A percentile compares a stretch with the other conserved stretches of the same genome.
These are phyloP conservation scores for Boloria euphrosyne DNA, from an alignment of 2,888 invertebrate species.

Conservation along the genomic window DNA sequence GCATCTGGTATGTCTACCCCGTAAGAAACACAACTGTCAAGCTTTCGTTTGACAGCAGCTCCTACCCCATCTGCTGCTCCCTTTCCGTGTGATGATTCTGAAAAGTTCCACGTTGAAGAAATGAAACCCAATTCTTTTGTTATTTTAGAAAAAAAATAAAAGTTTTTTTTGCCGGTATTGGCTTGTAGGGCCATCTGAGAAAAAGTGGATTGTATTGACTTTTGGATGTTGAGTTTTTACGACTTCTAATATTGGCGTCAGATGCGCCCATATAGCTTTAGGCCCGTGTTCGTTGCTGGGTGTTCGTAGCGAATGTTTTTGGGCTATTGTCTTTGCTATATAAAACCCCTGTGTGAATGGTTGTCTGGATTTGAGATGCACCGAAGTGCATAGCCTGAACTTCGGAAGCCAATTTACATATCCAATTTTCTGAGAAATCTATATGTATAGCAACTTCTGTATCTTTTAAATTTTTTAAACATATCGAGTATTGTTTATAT, in stretches of 20 bases:
- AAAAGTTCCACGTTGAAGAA: neutral
- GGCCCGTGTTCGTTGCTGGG: constrained; percentile 8
- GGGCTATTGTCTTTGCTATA: neutral
- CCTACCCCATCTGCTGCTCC: constrained; percentile 9
- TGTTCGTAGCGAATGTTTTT: constrained; percentile 5
- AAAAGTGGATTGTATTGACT: neutral
- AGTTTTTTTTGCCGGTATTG: constrained; percentile 26
- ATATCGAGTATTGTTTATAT: neutral
- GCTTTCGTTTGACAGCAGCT: constrained; percentile 1
- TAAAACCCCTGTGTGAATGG: constrained; percentile 5
- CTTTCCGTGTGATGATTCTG: constrained; percentile 4
- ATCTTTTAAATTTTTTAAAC: constrained; percentile 2
- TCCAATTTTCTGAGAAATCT: constrained; percentile 22
- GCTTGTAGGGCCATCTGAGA: neutral
- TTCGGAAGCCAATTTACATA: neutral
- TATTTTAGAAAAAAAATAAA: constrained; percentile 14
- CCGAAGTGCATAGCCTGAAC: constrained; percentile 14
- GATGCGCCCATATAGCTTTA: constrained; percentile 11
- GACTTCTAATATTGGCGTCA: neutral
- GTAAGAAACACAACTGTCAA: no score
- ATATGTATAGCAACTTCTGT: constrained; percentile 1
- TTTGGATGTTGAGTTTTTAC: neutral
- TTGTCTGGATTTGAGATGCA: constrained; percentile 6
- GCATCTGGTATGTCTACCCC: no score
- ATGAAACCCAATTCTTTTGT: constrained; percentile 3